Evolutionary conservation across 1,140 invertebrate genomes (phyloP).

Genomic region (Neelides sp.): DNA sequence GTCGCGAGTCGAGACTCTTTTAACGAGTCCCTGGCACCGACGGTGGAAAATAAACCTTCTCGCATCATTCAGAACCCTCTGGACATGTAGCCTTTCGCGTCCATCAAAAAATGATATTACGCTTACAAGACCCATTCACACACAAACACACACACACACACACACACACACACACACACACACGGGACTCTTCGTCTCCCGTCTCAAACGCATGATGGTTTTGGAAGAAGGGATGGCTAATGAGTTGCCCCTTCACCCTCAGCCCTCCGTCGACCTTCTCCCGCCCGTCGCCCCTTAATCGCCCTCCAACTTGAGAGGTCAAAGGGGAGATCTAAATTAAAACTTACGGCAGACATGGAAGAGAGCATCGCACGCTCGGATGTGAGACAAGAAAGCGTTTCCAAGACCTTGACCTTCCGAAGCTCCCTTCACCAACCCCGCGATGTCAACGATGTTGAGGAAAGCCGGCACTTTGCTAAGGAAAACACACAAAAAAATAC

Average conservation of each 20-base stretch:
- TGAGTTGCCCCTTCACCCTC: too few relatives aligned
- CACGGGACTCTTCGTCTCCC: too few relatives aligned
- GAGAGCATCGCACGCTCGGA: slow-evolving; percentile 96
- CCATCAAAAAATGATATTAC: too few relatives aligned
- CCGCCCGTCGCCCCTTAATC: too few relatives aligned
- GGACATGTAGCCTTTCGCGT: neutral
- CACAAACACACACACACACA: too few relatives aligned
- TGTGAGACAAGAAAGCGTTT: slow-evolving; percentile 96
- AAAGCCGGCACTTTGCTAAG: slow-evolving; percentile 92
- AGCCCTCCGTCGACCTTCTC: too few relatives aligned
- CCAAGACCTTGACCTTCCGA: slow-evolving; percentile 95
- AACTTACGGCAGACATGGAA: slow-evolving; percentile 92
- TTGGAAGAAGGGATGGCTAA: too few relatives aligned
- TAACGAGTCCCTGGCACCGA: slow-evolving; percentile 39
- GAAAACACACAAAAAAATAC: slow-evolving; percentile 19
- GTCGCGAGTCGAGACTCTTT: slow-evolving; percentile 15
- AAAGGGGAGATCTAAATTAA: neutral
- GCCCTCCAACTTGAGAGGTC: too few relatives aligned
- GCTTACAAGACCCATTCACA: too few relatives aligned
- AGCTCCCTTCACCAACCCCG: slow-evolving; percentile 94
- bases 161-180: too few relatives aligned
- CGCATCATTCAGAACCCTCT: neutral
- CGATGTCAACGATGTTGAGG: slow-evolving; percentile 95
- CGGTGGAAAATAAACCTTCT: too few relatives aligned
- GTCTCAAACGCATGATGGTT: too few relatives aligned